Evolutionary conservation across 35 echinoderm and acorn worm species (phyloP), one percentile per base, ranked within the genome.

Genomic region (Hemicentrotus pulcherrimus): DNA sequence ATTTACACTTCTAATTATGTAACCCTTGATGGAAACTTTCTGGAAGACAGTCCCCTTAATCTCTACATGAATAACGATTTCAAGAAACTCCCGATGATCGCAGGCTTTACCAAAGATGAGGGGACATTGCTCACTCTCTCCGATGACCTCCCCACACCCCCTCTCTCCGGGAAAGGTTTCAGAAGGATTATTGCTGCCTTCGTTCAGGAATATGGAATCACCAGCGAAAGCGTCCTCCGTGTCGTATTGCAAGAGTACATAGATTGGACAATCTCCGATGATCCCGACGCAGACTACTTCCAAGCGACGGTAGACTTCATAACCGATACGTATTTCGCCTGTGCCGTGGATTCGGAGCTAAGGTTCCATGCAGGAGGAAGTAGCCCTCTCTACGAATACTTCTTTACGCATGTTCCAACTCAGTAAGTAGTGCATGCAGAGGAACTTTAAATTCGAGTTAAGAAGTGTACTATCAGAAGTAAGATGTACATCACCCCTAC

Each of bases 41-140:
- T 98, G 12, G 94, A 95, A 12, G 96, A 96, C 61, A 45, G 65
- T 59, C 97, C 97, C 1, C 13, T 9, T 15, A 96, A 93, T 88
- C 95, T 98, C 30, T 91, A 94, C 32, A 47, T 24, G 2, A 93
- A 92, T 14, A 95, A 96, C 5, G 95, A 94, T 47, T 96, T 94
- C 86, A 97, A 97, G 52, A 86, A 94, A 47, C 58, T 89, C 15
- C 92, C 95, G 4, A 88, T 98, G 15, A 86, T 98, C 91, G 78
- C 96, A 30, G 97, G 97, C 47, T 95, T 94, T 33, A 98, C 95
- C 35, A 92, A 61, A 87, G 97, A 98, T n/a, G 97, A 98, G 46
- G 97, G 96, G n/a, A 95, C 97, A 1, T 86, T 97, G 22, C 19
- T 24, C 58, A 1, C 91, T 31, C 46, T 93, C 22, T 47, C n/a